A percentile compares a stretch with the other conserved stretches of the same genome.
These are phyloP conservation scores for Ecliptopera silaceata DNA, from an alignment of 2,888 invertebrate species.

Conservation along the genomic window DNA sequence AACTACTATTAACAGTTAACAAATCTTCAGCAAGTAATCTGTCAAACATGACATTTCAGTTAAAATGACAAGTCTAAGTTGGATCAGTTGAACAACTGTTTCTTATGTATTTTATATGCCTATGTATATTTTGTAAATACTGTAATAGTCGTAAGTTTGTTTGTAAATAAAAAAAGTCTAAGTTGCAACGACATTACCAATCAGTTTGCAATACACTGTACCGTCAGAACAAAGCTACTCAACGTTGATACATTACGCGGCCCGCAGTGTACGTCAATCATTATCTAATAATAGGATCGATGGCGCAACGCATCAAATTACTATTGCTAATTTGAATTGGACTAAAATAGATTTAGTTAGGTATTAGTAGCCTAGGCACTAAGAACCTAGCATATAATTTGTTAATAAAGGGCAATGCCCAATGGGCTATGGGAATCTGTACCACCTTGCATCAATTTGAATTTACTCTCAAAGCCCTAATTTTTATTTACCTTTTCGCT, in stretches of 20 bases:
- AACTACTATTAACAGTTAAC: no score
- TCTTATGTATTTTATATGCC: no score
- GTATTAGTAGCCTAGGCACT: neutral
- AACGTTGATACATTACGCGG: slow-evolving; percentile 34
- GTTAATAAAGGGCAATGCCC: no score
- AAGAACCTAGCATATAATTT: neutral
- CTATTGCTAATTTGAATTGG: slow-evolving; percentile 7
- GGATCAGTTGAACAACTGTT: no score
- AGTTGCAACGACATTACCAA: neutral
- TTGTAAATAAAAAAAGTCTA: no score
- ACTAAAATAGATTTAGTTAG: neutral
- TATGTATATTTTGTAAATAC: no score
- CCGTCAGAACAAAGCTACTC: slow-evolving; percentile 36
- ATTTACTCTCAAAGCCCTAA: no score
- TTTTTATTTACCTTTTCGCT: no score
- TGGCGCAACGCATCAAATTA: slow-evolving; percentile 26
- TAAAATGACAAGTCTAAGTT: slow-evolving; percentile 1
- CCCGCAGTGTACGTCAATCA: slow-evolving; percentile 34
- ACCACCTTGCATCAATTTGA: no score
- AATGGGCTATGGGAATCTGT: no score
- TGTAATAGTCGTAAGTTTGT: no score
- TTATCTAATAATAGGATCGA: slow-evolving; percentile 24
- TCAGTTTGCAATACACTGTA: slow-evolving; percentile 28
- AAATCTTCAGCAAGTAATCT: slow-evolving; percentile 9
- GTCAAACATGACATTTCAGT: slow-evolving; percentile 10